A percentile compares a stretch with the other conserved stretches of the same genome.
Conservation (phyloP, 2,888 invertebrate genomes). For the Tachina fera region DNA sequence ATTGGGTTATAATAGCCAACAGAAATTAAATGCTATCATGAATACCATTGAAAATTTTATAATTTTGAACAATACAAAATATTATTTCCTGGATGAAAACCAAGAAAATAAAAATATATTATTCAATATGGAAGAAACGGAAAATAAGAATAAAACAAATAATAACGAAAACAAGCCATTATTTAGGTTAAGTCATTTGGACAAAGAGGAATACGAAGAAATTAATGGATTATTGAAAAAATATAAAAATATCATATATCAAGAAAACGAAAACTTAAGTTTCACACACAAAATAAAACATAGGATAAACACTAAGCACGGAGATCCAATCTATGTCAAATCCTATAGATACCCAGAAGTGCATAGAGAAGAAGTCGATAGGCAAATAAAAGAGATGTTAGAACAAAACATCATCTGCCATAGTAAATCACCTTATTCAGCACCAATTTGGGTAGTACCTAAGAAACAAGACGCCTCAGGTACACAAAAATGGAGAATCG, state of each 20-base stretch:
- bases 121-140: background rate
- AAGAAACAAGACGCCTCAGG: no score
- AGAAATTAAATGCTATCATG: background rate
- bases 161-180: background rate
- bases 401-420: background rate
- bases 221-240: background rate
- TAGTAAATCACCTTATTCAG: background rate
- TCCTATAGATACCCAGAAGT: background rate
- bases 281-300: conserved; percentile 15
- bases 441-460: no score
- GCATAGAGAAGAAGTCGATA: background rate
- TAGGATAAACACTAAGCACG: background rate
- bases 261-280: conserved; percentile 19
- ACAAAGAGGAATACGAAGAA: background rate
- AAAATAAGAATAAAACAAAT: background rate
- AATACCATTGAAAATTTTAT: background rate
- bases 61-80: background rate
- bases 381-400: background rate
- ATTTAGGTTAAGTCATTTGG: background rate
- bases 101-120: background rate
- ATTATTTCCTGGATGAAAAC: conserved; percentile 3
- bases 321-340: background rate
- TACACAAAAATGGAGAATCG: background rate
- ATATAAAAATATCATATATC: conserved; percentile 1
- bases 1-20: conserved; percentile 34